Base-by-base conservation (phyloP, 2,797 vertebrate genomes). In the Buceros bicornis region DNA sequence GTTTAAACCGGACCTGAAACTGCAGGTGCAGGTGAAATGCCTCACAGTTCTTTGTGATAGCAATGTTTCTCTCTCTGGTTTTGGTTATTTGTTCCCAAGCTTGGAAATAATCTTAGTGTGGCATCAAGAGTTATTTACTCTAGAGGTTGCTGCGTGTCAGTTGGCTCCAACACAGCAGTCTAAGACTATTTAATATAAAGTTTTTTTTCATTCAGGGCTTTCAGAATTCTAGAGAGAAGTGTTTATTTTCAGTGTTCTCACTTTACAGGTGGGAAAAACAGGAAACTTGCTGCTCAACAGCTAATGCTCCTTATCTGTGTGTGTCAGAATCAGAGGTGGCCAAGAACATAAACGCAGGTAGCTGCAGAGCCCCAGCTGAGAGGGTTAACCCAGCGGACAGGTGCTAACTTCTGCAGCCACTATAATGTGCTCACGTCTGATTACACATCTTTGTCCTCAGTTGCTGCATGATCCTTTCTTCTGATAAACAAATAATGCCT, bases 211-310 rank as follows among this genome's bases (percentile, higher is more conserved):
- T 37, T 51, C 53, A 45, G 45, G 51, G 69, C 69, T 89, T 82
- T 83, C 82, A 88, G 48, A 61, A 88, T 83, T 77, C 57, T 51
- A 29, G 37, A 62, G 62, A 70, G 71, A 86, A 65, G 17, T 6
- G 33, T 29, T 70, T 85, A 15, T 61, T 82, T 89, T 80, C 82
- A n/a, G 78, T 80, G n/a, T 24, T 73, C 45, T 79, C 14, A 9
- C 92, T 92, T 94, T 79, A 71, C 61, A 81, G 76, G 62, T 69
- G 76, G 50, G 21, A 51, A 95, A 97, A 54, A 15, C 48, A 89
- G 65, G 33, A 57, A 72, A 67, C 16, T 53, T 57, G 43, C 60
- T 80, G 57, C 79, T 73, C 5, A 8, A 40, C 82, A 91, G 84
- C 40, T 80, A 76, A 51, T 47, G 45, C n/a, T 16, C 37, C 71